Evolutionary conservation across 2,797 vertebrate genomes (phyloP), one percentile per base, ranked within the genome.

Genomic region (Cryptoblepharus egeriae): DNA sequence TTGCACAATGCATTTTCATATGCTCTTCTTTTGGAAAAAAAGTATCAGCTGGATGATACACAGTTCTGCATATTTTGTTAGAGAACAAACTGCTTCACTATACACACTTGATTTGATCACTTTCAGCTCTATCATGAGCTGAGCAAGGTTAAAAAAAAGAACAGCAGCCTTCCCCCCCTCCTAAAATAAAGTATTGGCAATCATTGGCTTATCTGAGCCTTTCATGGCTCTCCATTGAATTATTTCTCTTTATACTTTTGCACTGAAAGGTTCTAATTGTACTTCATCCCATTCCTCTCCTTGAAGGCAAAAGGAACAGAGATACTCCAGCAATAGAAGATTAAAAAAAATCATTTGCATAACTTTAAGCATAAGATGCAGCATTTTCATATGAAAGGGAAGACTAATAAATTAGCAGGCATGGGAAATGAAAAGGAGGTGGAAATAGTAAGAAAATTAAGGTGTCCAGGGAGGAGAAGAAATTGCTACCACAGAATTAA

Each of bases 381-480:
- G 42, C 42, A 70, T 63, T 77, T 80, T 72, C 42, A 72, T 35
- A 80, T 71, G 22, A 80, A 72, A 71, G 57, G 42, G 22, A 9
- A 80, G 30, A 72, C 15, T 26, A 79, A 79, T 63, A 73, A 80
- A 80, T 37, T 63, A 73, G 32, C 30, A 80, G 61, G 30, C 58
- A 37, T 8, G 60, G 79, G 35, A 80, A 80, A 64, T 65, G 22
- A 35, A 52, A 52, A 63, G 26, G 10, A 57, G 7, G 22, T 58
- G 70, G 79, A 73, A 80, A 49, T 73, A 73, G 58, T 71, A 73
- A 73, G 69, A 35, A 64, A 72, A 80, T 3, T 22, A 35, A 58
- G 68, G 49, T 13, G n/a, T 49, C 15, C 11, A 26, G 24, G 64
- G 15, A 35, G 32, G 60, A 37, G 32, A 39, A 22, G 1, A n/a